phyloP scores from a whole-genome alignment of 2,113 vertebrate genomes.

The Typhlomys cinereus region DNA sequence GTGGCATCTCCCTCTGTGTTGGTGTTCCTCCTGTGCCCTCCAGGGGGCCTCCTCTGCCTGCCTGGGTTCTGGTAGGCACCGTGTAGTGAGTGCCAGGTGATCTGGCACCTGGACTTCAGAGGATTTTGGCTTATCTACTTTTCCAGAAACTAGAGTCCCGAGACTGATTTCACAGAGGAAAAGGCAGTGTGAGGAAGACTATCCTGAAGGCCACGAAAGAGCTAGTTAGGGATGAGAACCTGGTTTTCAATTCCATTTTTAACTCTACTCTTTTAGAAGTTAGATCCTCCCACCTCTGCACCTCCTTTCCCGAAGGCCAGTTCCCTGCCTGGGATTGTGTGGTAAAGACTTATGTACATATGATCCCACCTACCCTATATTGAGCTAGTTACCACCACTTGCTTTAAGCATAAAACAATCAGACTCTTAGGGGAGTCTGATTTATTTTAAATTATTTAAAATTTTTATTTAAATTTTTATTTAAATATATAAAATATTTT shows the following conservation, averaged over 20 bases:
- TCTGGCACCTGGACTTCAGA: not conserved
- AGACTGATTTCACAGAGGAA: not conserved
- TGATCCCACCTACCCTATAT: no score
- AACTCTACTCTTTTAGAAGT: not conserved
- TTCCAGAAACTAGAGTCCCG: not conserved
- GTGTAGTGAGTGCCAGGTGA: no score
- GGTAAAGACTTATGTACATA: not conserved
- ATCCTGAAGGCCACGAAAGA: not conserved
- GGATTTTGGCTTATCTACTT: not conserved
- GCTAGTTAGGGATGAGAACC: not conserved
- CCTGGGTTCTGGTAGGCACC: not conserved
- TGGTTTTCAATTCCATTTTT: not conserved
- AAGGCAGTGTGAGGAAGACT: not conserved
- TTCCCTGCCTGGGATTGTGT: not conserved
- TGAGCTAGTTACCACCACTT: not conserved
- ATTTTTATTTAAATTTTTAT: no score
- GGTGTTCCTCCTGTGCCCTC: constrained; percentile 14
- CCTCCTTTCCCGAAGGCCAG: not conserved
- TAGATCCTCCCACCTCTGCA: not conserved
- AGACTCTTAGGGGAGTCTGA: not conserved
- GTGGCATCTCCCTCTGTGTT: not conserved
- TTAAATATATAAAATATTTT: no score
- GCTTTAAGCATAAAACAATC: not conserved
- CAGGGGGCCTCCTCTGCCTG: constrained; percentile 64
- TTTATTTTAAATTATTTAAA: no score